These are phyloP conservation scores for Phrixothrix hirtus DNA, from an alignment of 2,888 invertebrate genomes.

Conservation along the genomic window DNA sequence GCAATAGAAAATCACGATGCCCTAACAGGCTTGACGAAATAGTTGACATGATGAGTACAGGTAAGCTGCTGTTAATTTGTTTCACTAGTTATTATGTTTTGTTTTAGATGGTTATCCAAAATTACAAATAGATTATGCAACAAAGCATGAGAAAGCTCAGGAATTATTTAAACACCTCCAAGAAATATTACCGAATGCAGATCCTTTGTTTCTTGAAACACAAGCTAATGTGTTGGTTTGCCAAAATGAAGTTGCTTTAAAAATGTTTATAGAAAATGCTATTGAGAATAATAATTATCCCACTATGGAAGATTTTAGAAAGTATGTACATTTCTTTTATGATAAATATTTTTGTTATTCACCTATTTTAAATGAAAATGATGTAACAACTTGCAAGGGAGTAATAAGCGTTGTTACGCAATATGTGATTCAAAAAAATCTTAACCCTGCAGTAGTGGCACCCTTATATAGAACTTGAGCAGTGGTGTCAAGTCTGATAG, in stretches of 20 bases:
- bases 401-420: too few relatives aligned
- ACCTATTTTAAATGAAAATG: too few relatives aligned
- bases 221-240: constrained; percentile 42
- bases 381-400: too few relatives aligned
- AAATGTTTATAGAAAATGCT: constrained; percentile 44
- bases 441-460: too few relatives aligned
- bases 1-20: constrained; percentile 20
- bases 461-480: too few relatives aligned
- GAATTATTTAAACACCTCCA: constrained; percentile 38
- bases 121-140: constrained; percentile 26
- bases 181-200: constrained; percentile 49
- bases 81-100: not conserved
- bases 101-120: constrained; percentile 21
- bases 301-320: constrained; percentile 50
- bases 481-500: too few relatives aligned
- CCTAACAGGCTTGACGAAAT: constrained; percentile 34
- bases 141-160: too few relatives aligned
- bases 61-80: constrained; percentile 18
- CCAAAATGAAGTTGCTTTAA: constrained; percentile 37
- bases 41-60: constrained; percentile 32
- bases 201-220: constrained; percentile 47
- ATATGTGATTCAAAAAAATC: too few relatives aligned
- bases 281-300: constrained; percentile 49
- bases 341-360: constrained; percentile 4
- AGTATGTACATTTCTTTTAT: constrained; percentile 37